These are phyloP conservation scores for Pachypsylla venusta DNA, from an alignment of 1,140 invertebrate species.

Conservation along the genomic window DNA sequence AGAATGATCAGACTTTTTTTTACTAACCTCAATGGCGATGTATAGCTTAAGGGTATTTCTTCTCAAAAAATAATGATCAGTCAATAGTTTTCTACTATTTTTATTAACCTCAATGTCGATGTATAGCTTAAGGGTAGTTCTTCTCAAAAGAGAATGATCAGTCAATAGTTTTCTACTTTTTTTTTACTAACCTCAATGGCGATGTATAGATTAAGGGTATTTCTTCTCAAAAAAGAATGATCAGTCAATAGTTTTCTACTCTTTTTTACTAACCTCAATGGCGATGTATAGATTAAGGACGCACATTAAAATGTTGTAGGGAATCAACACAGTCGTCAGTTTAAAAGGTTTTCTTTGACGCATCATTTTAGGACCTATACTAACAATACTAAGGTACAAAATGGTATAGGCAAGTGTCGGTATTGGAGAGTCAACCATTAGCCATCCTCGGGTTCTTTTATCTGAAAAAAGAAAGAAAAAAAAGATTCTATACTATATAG, in stretches of 20 bases:
- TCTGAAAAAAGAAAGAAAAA: constrained; percentile 38
- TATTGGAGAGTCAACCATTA: constrained; percentile 63
- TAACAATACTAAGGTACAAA: constrained; percentile 65
- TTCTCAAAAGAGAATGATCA: background rate
- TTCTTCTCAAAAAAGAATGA: background rate
- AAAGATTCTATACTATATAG: background rate
- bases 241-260: background rate
- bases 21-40: background rate
- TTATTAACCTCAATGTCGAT: constrained; percentile 54
- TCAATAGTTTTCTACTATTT: background rate
- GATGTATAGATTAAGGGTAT: background rate
- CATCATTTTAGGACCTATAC: constrained; percentile 69
- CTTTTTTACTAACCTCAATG: constrained; percentile 39
- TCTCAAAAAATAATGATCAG: background rate
- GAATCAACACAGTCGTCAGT: constrained; percentile 57
- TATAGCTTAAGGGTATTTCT: background rate
- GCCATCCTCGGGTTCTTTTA: constrained; percentile 68
- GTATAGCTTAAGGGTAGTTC: constrained; percentile 51
- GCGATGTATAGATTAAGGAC: constrained; percentile 73
- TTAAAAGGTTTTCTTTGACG: constrained; percentile 60
- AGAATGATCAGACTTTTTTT: background rate
- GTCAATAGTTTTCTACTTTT: background rate
- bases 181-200: background rate
- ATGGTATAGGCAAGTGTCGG: constrained; percentile 59
- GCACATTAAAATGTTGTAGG: constrained; percentile 76